These are phyloP conservation scores for Zaprionus camerounensis DNA, from an alignment of 1,140 invertebrate genomes.

Conservation along the genomic window DNA sequence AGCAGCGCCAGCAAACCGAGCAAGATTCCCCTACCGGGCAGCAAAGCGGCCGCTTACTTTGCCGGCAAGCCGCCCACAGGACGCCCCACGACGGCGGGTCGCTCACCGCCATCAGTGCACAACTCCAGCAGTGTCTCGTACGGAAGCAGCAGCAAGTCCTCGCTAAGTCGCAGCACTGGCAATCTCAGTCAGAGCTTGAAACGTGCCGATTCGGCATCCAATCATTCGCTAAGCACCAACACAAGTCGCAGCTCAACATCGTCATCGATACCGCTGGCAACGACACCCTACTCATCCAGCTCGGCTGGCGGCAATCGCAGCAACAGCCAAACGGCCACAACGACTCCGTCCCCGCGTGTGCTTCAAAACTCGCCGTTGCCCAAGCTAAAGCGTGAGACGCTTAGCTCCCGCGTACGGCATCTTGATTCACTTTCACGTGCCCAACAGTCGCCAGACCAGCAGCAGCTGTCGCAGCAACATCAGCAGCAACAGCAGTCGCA, in stretches of 20 bases:
- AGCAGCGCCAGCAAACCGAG: slow-evolving; percentile 87
- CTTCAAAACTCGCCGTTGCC: slow-evolving; percentile 84
- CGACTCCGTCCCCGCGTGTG: slow-evolving; percentile 84
- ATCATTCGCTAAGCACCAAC: slow-evolving; percentile 75
- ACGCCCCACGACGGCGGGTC: slow-evolving; percentile 60
- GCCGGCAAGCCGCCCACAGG: slow-evolving; percentile 86
- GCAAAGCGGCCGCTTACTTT: slow-evolving; percentile 81
- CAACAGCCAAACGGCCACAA: slow-evolving; percentile 58
- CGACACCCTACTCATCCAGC: slow-evolving; percentile 72
- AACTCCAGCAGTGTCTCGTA: slow-evolving; percentile 84
- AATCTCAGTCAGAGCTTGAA: slow-evolving; percentile 84
- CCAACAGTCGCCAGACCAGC: slow-evolving; percentile 62
- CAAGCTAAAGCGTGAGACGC: slow-evolving; percentile 87
- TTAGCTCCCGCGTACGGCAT: slow-evolving; percentile 86
- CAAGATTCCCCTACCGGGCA: slow-evolving; percentile 89
- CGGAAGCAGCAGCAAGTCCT: slow-evolving; percentile 80
- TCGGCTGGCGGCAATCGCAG: slow-evolving; percentile 62
- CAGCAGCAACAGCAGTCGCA: slow-evolving; percentile 35
- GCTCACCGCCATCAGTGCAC: slow-evolving; percentile 77
- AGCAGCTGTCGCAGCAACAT: slow-evolving; percentile 34
- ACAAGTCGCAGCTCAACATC: slow-evolving; percentile 80
- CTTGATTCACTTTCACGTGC: slow-evolving; percentile 85
- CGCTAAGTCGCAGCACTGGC: slow-evolving; percentile 83
- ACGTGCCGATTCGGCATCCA: slow-evolving; percentile 84
- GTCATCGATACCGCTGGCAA: slow-evolving; percentile 81